A percentile compares a stretch with the other conserved stretches of the same genome.
These are phyloP conservation scores for Liopterus haemorrhoidalis DNA, from an alignment of 2,888 invertebrate genomes.

Conservation along the genomic window DNA sequence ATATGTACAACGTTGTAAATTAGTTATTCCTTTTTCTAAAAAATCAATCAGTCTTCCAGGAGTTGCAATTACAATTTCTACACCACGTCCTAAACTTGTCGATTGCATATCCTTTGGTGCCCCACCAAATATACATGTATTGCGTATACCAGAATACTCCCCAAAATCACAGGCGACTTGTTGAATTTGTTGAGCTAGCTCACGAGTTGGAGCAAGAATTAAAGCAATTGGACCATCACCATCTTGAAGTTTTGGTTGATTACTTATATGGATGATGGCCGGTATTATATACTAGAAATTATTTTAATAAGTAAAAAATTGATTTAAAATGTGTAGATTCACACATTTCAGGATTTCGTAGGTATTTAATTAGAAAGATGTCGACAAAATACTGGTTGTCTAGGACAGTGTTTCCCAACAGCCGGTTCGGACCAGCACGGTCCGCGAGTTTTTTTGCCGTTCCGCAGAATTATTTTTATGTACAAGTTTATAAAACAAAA, in stretches of 20 bases:
- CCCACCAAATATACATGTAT: conserved; percentile 87
- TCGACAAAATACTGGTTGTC: too few relatives aligned
- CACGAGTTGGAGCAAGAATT: conserved; percentile 73
- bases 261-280: conserved; percentile 79
- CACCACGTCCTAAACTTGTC: conserved; percentile 67
- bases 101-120: conserved; percentile 76
- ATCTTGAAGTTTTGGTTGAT: conserved; percentile 66
- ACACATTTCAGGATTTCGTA: too few relatives aligned
- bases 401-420: too few relatives aligned
- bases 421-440: too few relatives aligned
- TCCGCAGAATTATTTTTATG: too few relatives aligned
- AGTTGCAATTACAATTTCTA: conserved; percentile 84
- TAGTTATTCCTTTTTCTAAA: conserved; percentile 67
- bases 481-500: too few relatives aligned
- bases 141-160: conserved; percentile 66
- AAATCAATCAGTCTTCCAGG: conserved; percentile 85
- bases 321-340: too few relatives aligned
- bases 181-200: conserved; percentile 75
- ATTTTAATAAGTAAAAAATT: too few relatives aligned
- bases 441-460: too few relatives aligned
- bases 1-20: conserved; percentile 72
- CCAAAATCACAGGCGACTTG: conserved; percentile 79
- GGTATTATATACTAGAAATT: conserved; percentile 63
- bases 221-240: conserved; percentile 82
- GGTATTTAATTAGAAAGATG: too few relatives aligned